Evolutionary conservation across 2,113 vertebrate species (phyloP).

Genomic region (Ibidorhyncha struthersii): DNA sequence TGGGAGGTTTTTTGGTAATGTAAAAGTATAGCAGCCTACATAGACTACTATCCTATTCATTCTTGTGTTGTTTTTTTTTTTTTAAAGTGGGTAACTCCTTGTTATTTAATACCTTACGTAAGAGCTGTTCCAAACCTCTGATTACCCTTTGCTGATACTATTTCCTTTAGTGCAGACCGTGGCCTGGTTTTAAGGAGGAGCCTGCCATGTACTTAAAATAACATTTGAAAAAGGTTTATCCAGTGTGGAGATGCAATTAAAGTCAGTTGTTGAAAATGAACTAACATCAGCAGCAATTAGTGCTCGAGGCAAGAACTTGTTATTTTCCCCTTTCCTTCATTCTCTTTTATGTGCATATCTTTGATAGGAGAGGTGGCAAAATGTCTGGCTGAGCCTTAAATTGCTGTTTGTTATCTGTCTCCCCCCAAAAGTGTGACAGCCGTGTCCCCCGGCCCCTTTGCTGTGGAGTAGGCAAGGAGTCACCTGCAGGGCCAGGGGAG

Average conservation of each 20-base stretch:
- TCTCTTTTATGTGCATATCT: neutral
- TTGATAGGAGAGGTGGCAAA: neutral
- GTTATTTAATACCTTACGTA: neutral
- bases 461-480: neutral
- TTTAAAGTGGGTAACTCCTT: neutral
- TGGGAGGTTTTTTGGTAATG: rapidly evolving
- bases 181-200: neutral
- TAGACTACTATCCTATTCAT: neutral
- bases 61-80: neutral
- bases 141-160: neutral
- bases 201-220: neutral
- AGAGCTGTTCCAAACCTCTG: neutral
- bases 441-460: neutral
- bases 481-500: rapidly evolving
- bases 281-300: neutral
- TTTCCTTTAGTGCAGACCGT: neutral
- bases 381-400: neutral
- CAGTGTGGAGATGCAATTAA: neutral
- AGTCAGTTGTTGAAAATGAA: neutral
- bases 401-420: neutral
- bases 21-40: neutral
- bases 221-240: neutral
- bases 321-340: neutral
- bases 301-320: neutral
- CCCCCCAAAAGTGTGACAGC: neutral